Evolutionary conservation across 2,888 invertebrate species (phyloP).

Genomic region (Stenurella melanura): DNA sequence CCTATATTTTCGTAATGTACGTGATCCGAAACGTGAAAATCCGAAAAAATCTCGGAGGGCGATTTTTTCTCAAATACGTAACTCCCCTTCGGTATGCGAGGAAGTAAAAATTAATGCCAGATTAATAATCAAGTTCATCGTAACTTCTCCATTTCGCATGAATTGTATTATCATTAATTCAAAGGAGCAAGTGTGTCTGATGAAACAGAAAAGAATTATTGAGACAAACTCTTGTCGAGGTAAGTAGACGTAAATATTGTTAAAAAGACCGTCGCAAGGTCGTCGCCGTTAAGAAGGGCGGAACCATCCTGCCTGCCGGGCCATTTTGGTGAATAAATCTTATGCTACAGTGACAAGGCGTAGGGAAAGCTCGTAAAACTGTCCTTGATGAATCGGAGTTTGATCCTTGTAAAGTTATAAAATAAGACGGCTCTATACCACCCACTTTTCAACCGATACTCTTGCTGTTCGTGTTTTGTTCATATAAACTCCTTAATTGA

Average conservation of each 20-base stretch:
- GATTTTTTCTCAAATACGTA: too few species aligned
- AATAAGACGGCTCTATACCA: conserved; percentile 15
- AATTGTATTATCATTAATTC: not conserved
- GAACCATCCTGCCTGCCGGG: conserved; percentile 15
- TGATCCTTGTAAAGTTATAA: conserved; percentile 39
- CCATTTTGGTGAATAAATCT: conserved; percentile 28
- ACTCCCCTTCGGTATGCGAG: too few species aligned
- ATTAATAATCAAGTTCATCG: too few species aligned
- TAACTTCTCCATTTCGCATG: too few species aligned
- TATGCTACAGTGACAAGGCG: conserved; percentile 31
- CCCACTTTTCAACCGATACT: not conserved
- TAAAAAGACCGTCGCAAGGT: conserved; percentile 8
- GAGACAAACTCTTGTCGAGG: not conserved
- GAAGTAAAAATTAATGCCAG: too few species aligned
- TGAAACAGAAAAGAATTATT: not conserved
- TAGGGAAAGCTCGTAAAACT: conserved; percentile 32
- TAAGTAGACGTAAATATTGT: conserved; percentile 21
- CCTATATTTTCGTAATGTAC: too few species aligned
- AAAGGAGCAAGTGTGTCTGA: not conserved
- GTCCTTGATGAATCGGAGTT: conserved; percentile 35
- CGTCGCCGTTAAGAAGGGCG: not conserved
- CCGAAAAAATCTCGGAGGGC: too few species aligned
- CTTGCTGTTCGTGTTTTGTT: conserved; percentile 5
- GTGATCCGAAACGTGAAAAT: too few species aligned
- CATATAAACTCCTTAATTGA: conserved; percentile 19